Evolutionary conservation across 2,888 invertebrate genomes (phyloP).

Genomic region (Malachius bipustulatus): DNA sequence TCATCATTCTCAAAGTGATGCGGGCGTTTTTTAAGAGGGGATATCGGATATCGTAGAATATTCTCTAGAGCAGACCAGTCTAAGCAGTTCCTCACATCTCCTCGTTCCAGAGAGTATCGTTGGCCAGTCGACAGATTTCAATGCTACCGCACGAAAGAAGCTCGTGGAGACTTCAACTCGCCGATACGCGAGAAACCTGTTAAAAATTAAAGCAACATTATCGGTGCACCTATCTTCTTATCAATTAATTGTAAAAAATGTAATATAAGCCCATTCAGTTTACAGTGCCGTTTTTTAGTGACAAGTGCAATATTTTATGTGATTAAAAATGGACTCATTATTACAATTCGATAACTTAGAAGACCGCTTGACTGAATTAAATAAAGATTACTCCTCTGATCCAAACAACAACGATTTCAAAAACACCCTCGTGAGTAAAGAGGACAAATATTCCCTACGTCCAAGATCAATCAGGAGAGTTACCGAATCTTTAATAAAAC

Average conservation of each 20-base stretch:
- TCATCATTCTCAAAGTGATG: too few species aligned
- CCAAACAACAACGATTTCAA: conserved; percentile 33
- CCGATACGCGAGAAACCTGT: conserved; percentile 11
- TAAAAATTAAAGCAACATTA: too few species aligned
- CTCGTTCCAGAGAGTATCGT: too few species aligned
- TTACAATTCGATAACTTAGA: conserved; percentile 23
- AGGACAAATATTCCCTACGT: conserved; percentile 55
- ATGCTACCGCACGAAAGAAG: too few species aligned
- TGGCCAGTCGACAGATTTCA: too few species aligned
- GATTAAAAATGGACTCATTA: conserved; percentile 26
- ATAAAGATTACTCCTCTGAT: conserved; percentile 29
- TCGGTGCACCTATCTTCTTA: too few species aligned
- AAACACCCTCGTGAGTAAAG: conserved; percentile 23
- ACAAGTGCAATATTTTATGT: conserved; percentile 14
- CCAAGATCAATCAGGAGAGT: conserved; percentile 50
- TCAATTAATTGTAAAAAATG: too few species aligned
- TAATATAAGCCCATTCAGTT: conserved; percentile 10
- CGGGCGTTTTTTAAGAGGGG: too few species aligned
- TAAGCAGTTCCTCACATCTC: too few species aligned
- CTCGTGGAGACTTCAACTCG: conserved; percentile 16
- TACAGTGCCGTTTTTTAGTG: conserved; percentile 14
- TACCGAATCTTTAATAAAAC: conserved; percentile 33
- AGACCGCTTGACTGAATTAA: conserved; percentile 19
- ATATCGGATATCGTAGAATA: too few species aligned
- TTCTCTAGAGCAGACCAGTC: too few species aligned